Percentiles rank a stretch among this genome's conserved stretches.
Conservation (phyloP, 2,888 invertebrate species). For the Limenitis arthemis region DNA sequence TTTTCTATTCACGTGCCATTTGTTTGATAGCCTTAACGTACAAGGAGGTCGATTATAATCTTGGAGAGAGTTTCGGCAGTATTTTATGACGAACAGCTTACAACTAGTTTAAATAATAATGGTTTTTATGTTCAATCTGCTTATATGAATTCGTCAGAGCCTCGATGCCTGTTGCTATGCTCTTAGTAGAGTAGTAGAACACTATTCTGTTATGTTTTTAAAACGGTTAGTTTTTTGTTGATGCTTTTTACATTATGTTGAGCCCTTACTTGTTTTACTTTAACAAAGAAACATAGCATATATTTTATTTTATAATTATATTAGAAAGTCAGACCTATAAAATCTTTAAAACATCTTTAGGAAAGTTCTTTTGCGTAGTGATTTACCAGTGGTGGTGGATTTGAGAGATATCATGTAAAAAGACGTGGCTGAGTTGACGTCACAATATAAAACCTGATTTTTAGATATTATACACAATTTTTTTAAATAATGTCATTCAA, state of each 20-base stretch:
- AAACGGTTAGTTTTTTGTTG: conserved; percentile 59
- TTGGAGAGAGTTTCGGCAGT: background rate
- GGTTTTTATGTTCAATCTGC: conserved; percentile 12
- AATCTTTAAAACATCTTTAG: too few relatives aligned
- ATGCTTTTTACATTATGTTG: conserved; percentile 40
- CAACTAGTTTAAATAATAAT: conserved; percentile 8
- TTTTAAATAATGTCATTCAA: too few relatives aligned
- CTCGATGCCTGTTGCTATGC: conserved; percentile 46
- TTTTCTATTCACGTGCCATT: too few relatives aligned
- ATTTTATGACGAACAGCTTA: conserved; percentile 14
- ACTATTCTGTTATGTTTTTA: conserved; percentile 63
- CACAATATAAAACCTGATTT: too few relatives aligned
- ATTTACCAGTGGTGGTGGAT: too few relatives aligned
- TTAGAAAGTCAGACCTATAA: too few relatives aligned
- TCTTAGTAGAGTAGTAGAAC: conserved; percentile 61
- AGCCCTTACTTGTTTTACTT: conserved; percentile 45
- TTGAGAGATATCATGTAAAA: too few relatives aligned
- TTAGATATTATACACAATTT: too few relatives aligned
- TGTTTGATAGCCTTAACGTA: background rate
- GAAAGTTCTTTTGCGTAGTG: too few relatives aligned
- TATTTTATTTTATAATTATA: too few relatives aligned
- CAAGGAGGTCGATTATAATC: background rate
- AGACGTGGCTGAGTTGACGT: too few relatives aligned
- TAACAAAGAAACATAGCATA: background rate
- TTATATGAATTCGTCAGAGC: conserved; percentile 44